Percentiles rank a stretch among this genome's conserved stretches.
Evolutionary conservation across 2,888 invertebrate species (phyloP).

Genomic region (Drosophila sordidula): DNA sequence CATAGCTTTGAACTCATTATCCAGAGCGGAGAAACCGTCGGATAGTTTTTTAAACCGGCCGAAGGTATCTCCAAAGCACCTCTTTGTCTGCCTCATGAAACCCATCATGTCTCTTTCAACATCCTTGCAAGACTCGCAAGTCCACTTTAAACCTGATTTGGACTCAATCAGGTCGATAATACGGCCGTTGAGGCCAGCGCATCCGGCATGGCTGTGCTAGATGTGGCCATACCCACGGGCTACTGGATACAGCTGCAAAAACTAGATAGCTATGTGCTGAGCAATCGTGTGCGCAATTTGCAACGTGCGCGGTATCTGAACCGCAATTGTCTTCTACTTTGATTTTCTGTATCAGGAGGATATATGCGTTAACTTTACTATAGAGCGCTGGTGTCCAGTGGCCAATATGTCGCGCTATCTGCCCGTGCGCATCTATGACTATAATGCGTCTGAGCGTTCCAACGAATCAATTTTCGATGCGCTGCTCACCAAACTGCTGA

Average conservation of each 20-base stretch:
- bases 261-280: constrained; percentile 93
- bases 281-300: constrained; percentile 91
- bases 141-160: no score
- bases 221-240: constrained; percentile 94
- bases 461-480: constrained; percentile 96
- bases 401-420: constrained; percentile 98
- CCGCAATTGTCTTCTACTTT: constrained; percentile 95
- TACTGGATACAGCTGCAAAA: constrained; percentile 96
- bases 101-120: no score
- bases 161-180: no score
- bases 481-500: constrained; percentile 92
- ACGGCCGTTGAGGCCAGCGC: no score
- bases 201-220: constrained; percentile 95
- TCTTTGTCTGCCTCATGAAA: no score
- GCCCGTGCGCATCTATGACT: constrained; percentile 96
- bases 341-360: constrained; percentile 93
- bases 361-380: constrained; percentile 96
- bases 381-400: constrained; percentile 97
- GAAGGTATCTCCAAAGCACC: no score
- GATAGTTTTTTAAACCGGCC: no score
- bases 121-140: no score
- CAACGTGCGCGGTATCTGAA: constrained; percentile 93
- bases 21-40: no score
- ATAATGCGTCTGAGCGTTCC: constrained; percentile 97
- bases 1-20: no score